Evolutionary conservation across 2,888 invertebrate genomes (phyloP), one percentile per base, ranked within the genome.

Genomic region (Latheticus oryzae): DNA sequence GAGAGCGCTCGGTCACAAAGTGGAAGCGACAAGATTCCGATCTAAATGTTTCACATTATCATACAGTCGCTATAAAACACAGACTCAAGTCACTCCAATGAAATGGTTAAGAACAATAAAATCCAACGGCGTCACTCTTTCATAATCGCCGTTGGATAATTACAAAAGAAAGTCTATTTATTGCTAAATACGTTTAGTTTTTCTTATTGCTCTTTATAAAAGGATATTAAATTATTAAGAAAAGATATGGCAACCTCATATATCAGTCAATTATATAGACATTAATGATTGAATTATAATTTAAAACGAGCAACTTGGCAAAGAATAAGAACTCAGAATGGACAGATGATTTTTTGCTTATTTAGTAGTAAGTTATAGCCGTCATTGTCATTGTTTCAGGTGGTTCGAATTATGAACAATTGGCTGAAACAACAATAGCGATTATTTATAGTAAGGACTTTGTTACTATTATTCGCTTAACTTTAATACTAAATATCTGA

Each of bases 21-120:
- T 73, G 74, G 75, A 74, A 64, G 70, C 73, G 72, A 65, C 72
- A 64, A 78, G 78, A 78, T 78, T 77, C 73, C 76, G 75, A 78
- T 78, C 78, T 78, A 76, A 78, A 78, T 78, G 76, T 74, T 71
- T 69, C 71, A 73, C 74, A 78, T 78, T 78, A 78, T 76, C 78
- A 78, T 78, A 76, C 73, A 64, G 70, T 72, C 66, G 75, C 74
- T 68, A 70, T 74, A 73, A 75, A 74, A 70, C 71, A 69, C 65
- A 62, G 63, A 74, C 72, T 66, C 66, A 71, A 73, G 71, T 72
- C 68, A 38, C 16, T n/a, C n/a, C n/a, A n/a, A n/a, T n/a, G n/a
- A n/a, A n/a, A n/a, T n/a, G n/a, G n/a, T n/a, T n/a, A n/a, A n/a
- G n/a, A n/a, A 48, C 50, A 50, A 50, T 38, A 38, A 13, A 38